Base-by-base conservation (phyloP, 2,797 vertebrate species). In the Mormyrus proboscirostris region DNA sequence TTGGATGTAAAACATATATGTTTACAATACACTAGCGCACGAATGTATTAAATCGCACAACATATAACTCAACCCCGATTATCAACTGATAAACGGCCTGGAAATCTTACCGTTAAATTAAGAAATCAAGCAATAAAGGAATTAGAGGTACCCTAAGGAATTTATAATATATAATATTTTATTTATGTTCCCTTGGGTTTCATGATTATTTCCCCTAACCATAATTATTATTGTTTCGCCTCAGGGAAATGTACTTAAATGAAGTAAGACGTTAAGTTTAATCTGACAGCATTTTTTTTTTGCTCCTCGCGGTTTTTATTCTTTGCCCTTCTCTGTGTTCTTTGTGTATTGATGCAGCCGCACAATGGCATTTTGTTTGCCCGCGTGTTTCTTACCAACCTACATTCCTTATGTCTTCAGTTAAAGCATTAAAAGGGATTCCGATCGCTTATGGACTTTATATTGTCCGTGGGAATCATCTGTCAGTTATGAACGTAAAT, bases 281-380 rank as follows among this genome's bases (percentile, higher is more conserved):
- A 93, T 92, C 94, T 97, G 96, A 96, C 96, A 96, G 95, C 93
- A 92, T 88, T 95, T 90, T 50, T 90, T 89, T 90, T 92, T 91
- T 91, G 90, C 90, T 92, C 93, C 90, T 91, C 91, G 90, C 92
- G 92, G 93, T 92, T 29, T 90, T 85, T 88, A 41, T 62, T 6
- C 38, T 44, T 62, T 57, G 9, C 25, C 44, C 90, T 90, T 92
- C 95, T 22, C 22, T 12, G 19, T 16, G 29, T 51, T 57, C 90
- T 90, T 92, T 95, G 95, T 95, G 93, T 94, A 94, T 93, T 93
- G 94, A 96, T 95, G 94, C 94, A 94, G 96, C 95, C 92, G 95
- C 93, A 99, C 97, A 98, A 98, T 96, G 95, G 93, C 95, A 97
- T 97, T 97, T 97, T 98, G 96, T 98, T 96, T 95, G 92, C 94